phyloP scores from a whole-genome alignment of 2,113 vertebrate genomes.

The Ailurus styani region DNA sequence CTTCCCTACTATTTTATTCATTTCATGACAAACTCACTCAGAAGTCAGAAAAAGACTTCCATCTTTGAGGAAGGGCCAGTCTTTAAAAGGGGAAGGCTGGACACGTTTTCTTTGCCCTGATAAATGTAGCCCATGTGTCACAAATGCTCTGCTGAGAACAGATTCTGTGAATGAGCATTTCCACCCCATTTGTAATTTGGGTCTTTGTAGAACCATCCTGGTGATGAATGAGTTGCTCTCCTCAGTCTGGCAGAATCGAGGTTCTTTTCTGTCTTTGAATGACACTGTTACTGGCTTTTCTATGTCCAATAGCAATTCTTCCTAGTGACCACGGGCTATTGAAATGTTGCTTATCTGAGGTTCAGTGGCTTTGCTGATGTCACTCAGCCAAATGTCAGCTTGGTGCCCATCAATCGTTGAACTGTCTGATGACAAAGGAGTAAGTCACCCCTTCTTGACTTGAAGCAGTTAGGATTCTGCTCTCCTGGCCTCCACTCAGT shows the following conservation, averaged over 20 bases:
- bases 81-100: background rate
- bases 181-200: background rate
- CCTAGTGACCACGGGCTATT: background rate
- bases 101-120: background rate
- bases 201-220: background rate
- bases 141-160: background rate
- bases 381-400: background rate
- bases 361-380: background rate
- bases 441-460: background rate
- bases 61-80: background rate
- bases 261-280: background rate
- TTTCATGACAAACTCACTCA: background rate
- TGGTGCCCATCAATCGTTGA: background rate
- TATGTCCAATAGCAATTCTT: background rate
- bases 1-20: background rate
- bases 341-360: background rate
- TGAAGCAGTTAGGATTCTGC: background rate
- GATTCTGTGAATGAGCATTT: background rate
- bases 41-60: background rate
- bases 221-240: background rate
- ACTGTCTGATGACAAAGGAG: background rate
- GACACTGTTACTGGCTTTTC: background rate
- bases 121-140: accelerated
- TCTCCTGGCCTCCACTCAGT: background rate
- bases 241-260: background rate